phyloP scores from a whole-genome alignment of 2,888 invertebrate genomes.

The Trichogramma evanescens region DNA sequence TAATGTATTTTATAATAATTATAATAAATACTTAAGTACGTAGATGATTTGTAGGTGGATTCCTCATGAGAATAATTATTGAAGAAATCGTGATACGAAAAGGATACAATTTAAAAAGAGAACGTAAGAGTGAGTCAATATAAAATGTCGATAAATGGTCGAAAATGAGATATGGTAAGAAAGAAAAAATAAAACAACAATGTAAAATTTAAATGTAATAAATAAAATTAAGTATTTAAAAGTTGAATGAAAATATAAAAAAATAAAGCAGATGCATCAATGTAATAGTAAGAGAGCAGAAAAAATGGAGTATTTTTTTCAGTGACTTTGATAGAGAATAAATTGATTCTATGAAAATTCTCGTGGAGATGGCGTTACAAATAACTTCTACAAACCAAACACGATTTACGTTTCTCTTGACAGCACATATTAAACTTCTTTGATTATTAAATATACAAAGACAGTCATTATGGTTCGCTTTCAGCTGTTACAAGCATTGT shows the following conservation, averaged over 20 bases:
- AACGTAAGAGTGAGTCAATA: conserved; percentile 27
- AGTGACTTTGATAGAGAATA: conserved; percentile 18
- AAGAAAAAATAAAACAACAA: conserved; percentile 16
- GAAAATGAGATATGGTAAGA: conserved; percentile 21
- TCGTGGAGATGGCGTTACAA: conserved; percentile 15
- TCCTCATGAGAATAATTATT: conserved; percentile 22
- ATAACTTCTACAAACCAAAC: background rate
- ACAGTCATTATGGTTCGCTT: conserved; percentile 12
- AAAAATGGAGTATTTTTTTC: conserved; percentile 30
- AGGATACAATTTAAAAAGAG: conserved; percentile 23
- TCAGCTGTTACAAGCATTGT: conserved; percentile 2
- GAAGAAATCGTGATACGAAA: conserved; percentile 23
- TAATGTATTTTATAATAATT: conserved; percentile 44
- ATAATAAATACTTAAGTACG: conserved; percentile 25
- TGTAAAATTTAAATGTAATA: conserved; percentile 21
- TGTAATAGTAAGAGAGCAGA: conserved; percentile 18
- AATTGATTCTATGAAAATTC: conserved; percentile 4
- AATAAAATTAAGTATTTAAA: conserved; percentile 22
- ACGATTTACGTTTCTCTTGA: background rate
- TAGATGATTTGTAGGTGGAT: conserved; percentile 26
- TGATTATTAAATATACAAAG: conserved; percentile 14
- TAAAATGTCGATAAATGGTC: conserved; percentile 22
- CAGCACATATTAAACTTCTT: conserved; percentile 9
- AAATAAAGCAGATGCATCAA: conserved; percentile 20
- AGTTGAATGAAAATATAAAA: conserved; percentile 18